These are phyloP conservation scores for Aporophyla nigra DNA, from an alignment of 2,888 invertebrate genomes.

Conservation along the genomic window DNA sequence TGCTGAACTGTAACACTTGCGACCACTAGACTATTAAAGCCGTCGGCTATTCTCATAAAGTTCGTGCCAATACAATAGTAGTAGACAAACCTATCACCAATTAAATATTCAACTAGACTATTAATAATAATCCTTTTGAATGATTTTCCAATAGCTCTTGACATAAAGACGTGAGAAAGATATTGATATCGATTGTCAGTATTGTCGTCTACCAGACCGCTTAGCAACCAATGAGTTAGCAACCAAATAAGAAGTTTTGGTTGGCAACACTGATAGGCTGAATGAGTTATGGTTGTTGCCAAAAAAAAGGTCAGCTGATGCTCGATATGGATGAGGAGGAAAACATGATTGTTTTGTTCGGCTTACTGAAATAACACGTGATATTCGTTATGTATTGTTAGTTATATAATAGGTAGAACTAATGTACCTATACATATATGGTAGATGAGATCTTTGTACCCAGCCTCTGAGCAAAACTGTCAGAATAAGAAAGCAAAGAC, in stretches of 20 bases:
- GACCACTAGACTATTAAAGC: too few species aligned
- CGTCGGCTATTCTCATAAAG: too few species aligned
- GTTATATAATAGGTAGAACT: background rate
- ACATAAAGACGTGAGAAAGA: conserved; percentile 7
- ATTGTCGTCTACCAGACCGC: background rate
- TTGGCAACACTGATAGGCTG: conserved; percentile 49
- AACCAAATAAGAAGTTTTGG: conserved; percentile 3
- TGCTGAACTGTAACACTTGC: too few species aligned
- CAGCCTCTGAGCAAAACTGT: too few species aligned
- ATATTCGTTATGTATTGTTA: background rate
- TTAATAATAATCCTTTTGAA: conserved; percentile 3
- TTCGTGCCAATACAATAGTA: background rate
- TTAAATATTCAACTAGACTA: conserved; percentile 1
- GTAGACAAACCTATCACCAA: background rate
- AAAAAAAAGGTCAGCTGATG: conserved; percentile 22
- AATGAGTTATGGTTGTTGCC: conserved; percentile 27
- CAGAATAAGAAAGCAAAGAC: background rate
- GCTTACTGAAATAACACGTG: too few species aligned
- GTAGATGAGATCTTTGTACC: background rate
- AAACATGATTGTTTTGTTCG: background rate
- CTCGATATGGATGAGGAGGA: background rate
- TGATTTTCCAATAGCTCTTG: background rate
- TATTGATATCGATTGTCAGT: conserved; percentile 26
- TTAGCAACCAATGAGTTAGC: conserved; percentile 41
- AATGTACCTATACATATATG: background rate